phyloP scores from a whole-genome alignment of 2,888 invertebrate genomes.

The Coelinius sp. region DNA sequence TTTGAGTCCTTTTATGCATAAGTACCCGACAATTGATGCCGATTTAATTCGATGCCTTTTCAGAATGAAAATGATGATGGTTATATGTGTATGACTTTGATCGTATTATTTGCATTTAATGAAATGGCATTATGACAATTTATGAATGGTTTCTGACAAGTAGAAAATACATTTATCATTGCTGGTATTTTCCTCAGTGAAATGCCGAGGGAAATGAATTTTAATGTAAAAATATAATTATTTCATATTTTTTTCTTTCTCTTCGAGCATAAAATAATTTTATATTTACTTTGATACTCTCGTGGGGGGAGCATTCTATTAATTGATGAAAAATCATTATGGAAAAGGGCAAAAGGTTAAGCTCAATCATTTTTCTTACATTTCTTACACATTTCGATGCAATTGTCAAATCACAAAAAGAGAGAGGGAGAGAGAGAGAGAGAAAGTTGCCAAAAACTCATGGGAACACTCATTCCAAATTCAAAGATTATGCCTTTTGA shows the following conservation, averaged over 20 bases:
- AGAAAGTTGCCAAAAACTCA: slow-evolving; percentile 40
- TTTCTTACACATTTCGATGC: no score
- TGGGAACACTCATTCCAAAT: slow-evolving; percentile 44
- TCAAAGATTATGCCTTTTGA: slow-evolving; percentile 62
- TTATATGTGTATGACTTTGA: slow-evolving; percentile 42
- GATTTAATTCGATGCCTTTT: slow-evolving; percentile 40
- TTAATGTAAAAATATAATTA: no score
- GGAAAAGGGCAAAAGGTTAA: no score
- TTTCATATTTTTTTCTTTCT: no score
- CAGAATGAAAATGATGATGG: slow-evolving; percentile 6
- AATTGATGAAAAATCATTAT: no score
- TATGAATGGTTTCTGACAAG: no score
- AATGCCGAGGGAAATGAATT: no score
- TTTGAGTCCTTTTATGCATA: slow-evolving; percentile 43
- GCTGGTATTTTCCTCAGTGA: no score
- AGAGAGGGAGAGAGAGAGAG: no score
- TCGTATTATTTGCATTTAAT: slow-evolving; percentile 39
- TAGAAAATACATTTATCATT: background rate
- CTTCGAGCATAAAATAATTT: no score
- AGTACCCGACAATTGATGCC: slow-evolving; percentile 37
- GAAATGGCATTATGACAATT: background rate
- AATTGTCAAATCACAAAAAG: no score
- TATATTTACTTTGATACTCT: background rate
- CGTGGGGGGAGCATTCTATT: background rate
- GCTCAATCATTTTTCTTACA: no score